Evolutionary conservation across 2,797 vertebrate genomes (phyloP), one percentile per base, ranked within the genome.

Genomic region (Pseudomugil tenellus): DNA sequence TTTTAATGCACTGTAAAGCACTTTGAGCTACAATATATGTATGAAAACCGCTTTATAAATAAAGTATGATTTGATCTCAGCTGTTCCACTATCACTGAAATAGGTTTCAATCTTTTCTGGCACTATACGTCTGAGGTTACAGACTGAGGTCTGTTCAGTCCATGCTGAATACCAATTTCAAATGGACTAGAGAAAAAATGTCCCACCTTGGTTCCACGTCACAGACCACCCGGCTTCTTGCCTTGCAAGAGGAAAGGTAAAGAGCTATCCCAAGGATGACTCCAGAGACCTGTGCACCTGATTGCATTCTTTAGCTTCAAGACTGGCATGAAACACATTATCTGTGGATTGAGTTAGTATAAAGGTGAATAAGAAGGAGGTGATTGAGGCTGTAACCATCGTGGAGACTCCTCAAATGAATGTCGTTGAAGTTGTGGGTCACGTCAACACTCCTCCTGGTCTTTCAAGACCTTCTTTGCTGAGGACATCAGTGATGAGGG

Each of bases 281-380:
- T 63, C 96, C 7, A 95, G 86, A 99, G 98, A 71, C 97, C 97
- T 0, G 96, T 99, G 1, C 98, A 99, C 49, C 94, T 99, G 48
- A 99, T 97, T 0, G 96, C 97, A 51, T 99, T 98, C 86, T 87
- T 99, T 62, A 97, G 97, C 13, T 99, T 99, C 93, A 99, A 99
- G 84, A 97, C 97, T n/a, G 97, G 97, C 90, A 99, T 99, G 97
- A 99, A 97, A 0, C 98, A 99, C 91, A 97, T 98, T 0, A 97
- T 99, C 17, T 95, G 97, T 0, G 98, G 99, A 90, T 97, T 99
- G 97, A 99, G 91, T 34, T 1, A 29, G 5, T 59, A 1, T 75
- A 95, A 97, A 99, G 97, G 96, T 99, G 77, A 99, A 98, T 88
- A 99, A 98, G 83, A 99, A 99, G 71, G 97, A 99, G 68, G 97